phyloP scores from a whole-genome alignment of 2,113 vertebrate genomes.

The Passerina amoena region DNA sequence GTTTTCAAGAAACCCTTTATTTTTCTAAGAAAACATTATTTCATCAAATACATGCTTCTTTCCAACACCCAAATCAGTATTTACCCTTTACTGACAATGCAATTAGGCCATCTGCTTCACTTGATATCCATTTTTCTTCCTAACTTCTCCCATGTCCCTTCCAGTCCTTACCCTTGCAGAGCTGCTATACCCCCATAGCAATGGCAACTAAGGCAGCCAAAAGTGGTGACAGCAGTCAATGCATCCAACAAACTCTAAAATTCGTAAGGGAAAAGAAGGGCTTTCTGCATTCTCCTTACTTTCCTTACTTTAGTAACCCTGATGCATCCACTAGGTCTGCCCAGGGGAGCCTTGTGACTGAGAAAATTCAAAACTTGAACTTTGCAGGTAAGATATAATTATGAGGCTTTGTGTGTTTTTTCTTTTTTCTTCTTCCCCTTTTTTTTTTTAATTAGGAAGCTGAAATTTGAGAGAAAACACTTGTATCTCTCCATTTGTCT shows the following conservation, averaged over 20 bases:
- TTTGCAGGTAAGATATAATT: not conserved
- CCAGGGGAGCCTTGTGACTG: not conserved
- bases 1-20: not conserved
- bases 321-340: not conserved
- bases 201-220: not conserved
- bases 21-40: not conserved
- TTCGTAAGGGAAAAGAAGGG: not conserved
- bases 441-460: not conserved
- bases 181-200: not conserved
- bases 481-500: not conserved
- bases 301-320: not conserved
- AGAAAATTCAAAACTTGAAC: not conserved
- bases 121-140: not conserved
- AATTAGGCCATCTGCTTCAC: not conserved
- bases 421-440: not conserved
- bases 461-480: not conserved
- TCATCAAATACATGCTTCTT: not conserved
- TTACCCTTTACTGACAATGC: not conserved
- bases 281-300: not conserved
- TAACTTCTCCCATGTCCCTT: not conserved
- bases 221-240: not conserved
- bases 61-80: not conserved
- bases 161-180: not conserved
- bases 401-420: not conserved
- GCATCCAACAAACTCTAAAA: not conserved